Evolutionary conservation across 2,888 invertebrate species (phyloP).

Genomic region (Branchipolynoe longqiensis): DNA sequence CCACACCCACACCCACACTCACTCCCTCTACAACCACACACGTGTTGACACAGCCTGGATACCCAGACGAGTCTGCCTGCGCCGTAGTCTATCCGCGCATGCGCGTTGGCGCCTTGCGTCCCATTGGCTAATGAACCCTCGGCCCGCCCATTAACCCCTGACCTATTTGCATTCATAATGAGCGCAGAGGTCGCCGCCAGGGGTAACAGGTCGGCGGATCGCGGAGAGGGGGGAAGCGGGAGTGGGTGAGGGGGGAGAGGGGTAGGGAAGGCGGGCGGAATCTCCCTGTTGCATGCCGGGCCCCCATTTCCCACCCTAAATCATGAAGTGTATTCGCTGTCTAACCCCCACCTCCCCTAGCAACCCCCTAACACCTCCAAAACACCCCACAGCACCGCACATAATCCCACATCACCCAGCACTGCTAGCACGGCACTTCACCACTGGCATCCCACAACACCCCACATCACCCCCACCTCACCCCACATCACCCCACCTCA

Average conservation of each 20-base stretch:
- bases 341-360: too few relatives aligned
- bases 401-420: too few relatives aligned
- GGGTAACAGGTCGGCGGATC: slow-evolving; percentile 28
- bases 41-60: slow-evolving; percentile 18
- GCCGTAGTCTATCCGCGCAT: neutral
- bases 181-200: neutral
- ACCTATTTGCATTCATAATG: slow-evolving; percentile 38
- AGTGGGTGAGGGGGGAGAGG: neutral
- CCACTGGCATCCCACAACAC: too few relatives aligned
- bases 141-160: slow-evolving; percentile 9
- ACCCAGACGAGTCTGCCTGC: neutral
- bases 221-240: neutral
- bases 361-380: too few relatives aligned
- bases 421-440: too few relatives aligned
- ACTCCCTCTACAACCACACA: neutral
- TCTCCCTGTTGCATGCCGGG: slow-evolving; percentile 28
- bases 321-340: slow-evolving; percentile 30
- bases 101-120: neutral
- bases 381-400: too few relatives aligned
- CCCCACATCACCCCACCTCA: too few relatives aligned
- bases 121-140: slow-evolving; percentile 16
- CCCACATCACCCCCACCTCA: too few relatives aligned
- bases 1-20: neutral
- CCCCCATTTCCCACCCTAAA: slow-evolving; percentile 21
- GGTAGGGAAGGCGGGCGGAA: too few relatives aligned